Percentiles rank a stretch among this genome's conserved stretches.
These are phyloP conservation scores for Resseliella maxima DNA, from an alignment of 2,888 invertebrate species.

Conservation along the genomic window DNA sequence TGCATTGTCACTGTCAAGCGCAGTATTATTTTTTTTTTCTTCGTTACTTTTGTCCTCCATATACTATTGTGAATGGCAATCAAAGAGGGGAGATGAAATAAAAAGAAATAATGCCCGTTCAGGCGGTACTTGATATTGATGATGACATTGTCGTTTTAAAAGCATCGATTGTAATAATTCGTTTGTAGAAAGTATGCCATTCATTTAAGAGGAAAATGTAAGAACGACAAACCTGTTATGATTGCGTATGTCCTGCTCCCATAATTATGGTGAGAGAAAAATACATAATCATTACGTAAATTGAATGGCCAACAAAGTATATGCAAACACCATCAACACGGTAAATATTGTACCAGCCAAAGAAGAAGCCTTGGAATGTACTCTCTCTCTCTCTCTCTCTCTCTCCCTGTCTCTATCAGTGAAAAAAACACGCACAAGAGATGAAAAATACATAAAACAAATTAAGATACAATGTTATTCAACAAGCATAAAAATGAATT, in stretches of 20 bases:
- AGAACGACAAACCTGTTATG: conserved; percentile 1
- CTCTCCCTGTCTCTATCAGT: too few species aligned
- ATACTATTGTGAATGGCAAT: too few species aligned
- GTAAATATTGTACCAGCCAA: background rate
- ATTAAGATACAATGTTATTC: background rate
- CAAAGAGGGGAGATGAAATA: too few species aligned
- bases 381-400: too few species aligned
- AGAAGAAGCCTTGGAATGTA: too few species aligned
- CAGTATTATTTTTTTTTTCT: background rate
- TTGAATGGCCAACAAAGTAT: background rate
- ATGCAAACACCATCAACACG: background rate
- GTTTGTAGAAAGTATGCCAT: background rate
- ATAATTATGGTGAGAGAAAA: background rate
- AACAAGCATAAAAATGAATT: background rate
- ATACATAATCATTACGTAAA: background rate
- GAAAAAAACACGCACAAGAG: background rate
- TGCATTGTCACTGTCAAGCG: conserved; percentile 26
- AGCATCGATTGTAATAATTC: background rate
- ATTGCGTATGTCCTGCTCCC: background rate
- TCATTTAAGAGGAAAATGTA: background rate
- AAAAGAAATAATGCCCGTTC: background rate
- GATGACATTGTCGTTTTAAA: background rate
- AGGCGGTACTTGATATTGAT: conserved; percentile 3
- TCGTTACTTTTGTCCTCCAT: background rate
- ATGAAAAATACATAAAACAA: background rate